These are phyloP conservation scores for Rhinoderma darwinii DNA, from an alignment of 2,113 vertebrate species.

Conservation along the genomic window DNA sequence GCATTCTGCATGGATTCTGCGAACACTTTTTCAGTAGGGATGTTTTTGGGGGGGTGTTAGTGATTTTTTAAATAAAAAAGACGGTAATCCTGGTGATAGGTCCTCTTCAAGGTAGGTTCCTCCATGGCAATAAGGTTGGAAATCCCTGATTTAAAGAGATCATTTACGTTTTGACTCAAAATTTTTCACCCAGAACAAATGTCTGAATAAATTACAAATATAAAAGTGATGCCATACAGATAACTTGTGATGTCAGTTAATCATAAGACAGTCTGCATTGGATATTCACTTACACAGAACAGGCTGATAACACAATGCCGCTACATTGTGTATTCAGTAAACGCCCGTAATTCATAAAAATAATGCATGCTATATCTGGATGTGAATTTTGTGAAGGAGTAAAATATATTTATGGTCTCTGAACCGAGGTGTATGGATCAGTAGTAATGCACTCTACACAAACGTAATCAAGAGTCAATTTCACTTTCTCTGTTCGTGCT, in stretches of 20 bases:
- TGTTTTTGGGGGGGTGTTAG: too few species aligned
- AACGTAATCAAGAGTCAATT: conserved; percentile 16
- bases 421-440: conserved; percentile 11
- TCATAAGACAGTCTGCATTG: not conserved
- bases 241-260: not conserved
- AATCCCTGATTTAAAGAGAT: too few species aligned
- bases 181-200: too few species aligned
- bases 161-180: too few species aligned
- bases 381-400: conserved; percentile 17
- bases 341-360: not conserved
- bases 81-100: too few species aligned
- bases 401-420: not conserved
- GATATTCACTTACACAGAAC: not conserved
- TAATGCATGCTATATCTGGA: not conserved
- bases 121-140: too few species aligned
- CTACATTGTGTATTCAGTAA: not conserved
- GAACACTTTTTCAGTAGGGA: too few species aligned
- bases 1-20: not conserved
- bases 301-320: not conserved
- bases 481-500: not conserved
- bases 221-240: not conserved
- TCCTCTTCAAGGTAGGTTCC: too few species aligned
- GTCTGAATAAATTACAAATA: not conserved
- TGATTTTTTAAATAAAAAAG: too few species aligned
- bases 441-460: conserved; percentile 28